Evolutionary conservation across 35 echinoderm and acorn worm genomes (phyloP), one percentile per base, ranked within the genome.

Genomic region (Heliocidaris erythrogramma): DNA sequence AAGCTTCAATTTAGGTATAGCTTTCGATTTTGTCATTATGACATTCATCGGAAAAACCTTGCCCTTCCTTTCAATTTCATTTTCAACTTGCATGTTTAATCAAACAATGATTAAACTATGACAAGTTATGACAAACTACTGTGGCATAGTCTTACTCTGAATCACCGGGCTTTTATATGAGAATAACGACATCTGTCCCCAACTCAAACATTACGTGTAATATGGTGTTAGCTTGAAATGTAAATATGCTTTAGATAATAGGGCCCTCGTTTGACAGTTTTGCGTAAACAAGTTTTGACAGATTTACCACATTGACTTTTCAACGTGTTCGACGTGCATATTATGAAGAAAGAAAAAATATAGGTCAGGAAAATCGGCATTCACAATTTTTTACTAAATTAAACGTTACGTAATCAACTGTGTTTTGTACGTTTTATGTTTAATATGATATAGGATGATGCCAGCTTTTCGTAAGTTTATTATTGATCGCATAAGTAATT

Each of bases 181-280:
- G 65, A 78, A 78, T 78, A 78, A 78, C 65, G 17, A 78, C 65
- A 78, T 78, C 65, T 78, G 65, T n/a, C 65, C 65, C 65, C 21
- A 27, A 7, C 7, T 24, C 61, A 71, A 71, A 71, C 27, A 78
- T 78, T 78, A 78, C 65, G 18, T 78, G 35, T 21, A 78, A 78
- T 78, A 78, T 18, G 65, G 65, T 78, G 17, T 7, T 78, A 78
- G 65, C 65, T 27, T 78, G 65, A 7, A 78, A 24, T 3, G 65
- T 78, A 78, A 78, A 78, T 78, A 27, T 78, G 65, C 65, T 78
- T 78, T 78, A 78, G 65, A 78, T 78, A 24, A 78, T 78, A 78
- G 27, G 17, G 65, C 21, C 65, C 24, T 78, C 65, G 65, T 78
- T 78, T 78, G 65, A 78, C 65, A 78, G n/a, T 78, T 78, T 78